Percentiles rank a stretch among this genome's conserved stretches.
These are phyloP conservation scores for Seira sanloemensis DNA, from an alignment of 2,888 invertebrate species.

Conservation along the genomic window DNA sequence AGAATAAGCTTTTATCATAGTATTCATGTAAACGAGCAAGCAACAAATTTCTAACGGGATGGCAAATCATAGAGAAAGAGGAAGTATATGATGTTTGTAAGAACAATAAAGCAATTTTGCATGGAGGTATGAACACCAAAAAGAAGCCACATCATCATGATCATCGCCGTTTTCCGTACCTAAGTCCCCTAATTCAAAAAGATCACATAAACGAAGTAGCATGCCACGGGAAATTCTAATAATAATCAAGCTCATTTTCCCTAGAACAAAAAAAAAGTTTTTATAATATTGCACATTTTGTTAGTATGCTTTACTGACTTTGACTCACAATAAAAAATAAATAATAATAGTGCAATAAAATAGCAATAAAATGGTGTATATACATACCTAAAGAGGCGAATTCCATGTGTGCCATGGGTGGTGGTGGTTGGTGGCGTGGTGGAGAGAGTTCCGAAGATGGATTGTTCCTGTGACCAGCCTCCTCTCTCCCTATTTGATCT, in stretches of 20 bases:
- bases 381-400: neutral
- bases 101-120: slow-evolving; percentile 43
- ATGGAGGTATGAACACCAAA: slow-evolving; percentile 32
- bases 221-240: slow-evolving; percentile 9
- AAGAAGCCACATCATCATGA: slow-evolving; percentile 7
- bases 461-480: slow-evolving; percentile 16
- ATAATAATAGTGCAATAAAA: slow-evolving; percentile 15
- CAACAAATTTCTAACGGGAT: slow-evolving; percentile 19
- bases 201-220: slow-evolving; percentile 1
- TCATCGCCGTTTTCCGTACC: neutral
- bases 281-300: slow-evolving; percentile 13
- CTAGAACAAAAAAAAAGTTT: slow-evolving; percentile 5
- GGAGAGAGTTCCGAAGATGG: slow-evolving; percentile 7
- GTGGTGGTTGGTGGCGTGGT: neutral
- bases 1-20: neutral
- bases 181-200: neutral
- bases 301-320: slow-evolving; percentile 7
- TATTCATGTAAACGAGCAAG: slow-evolving; percentile 27
- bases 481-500: slow-evolving; percentile 16
- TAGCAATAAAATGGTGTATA: neutral
- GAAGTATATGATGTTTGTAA: slow-evolving; percentile 29
- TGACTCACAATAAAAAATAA: neutral
- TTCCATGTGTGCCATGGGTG: slow-evolving; percentile 11
- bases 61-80: slow-evolving; percentile 21
- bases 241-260: slow-evolving; percentile 15